Percentiles rank a stretch among this genome's conserved stretches.
phyloP scores from a whole-genome alignment of 2,888 invertebrate genomes.

The Drosophila imparisetae region DNA sequence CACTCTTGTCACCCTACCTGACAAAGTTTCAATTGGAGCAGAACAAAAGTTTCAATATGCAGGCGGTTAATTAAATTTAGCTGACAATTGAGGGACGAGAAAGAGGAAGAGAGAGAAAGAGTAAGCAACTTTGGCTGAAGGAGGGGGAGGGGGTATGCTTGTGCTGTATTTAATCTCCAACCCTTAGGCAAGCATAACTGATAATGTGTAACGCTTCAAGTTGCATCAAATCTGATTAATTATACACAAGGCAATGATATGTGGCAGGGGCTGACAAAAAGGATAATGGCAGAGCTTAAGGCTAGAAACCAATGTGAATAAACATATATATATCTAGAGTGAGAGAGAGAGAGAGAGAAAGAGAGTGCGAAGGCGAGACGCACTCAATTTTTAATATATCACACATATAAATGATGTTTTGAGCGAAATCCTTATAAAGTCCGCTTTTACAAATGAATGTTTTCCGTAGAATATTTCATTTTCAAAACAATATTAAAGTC shows the following conservation, averaged over 20 bases:
- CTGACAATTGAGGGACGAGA: slow-evolving; percentile 6
- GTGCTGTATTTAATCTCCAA: not conserved
- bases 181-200: slow-evolving; percentile 15
- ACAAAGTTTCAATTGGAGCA: slow-evolving; percentile 23
- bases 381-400: not conserved
- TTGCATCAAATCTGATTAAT: slow-evolving; percentile 66
- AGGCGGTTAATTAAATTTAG: slow-evolving; percentile 53
- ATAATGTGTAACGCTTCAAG: slow-evolving; percentile 36
- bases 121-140: not conserved
- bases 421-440: not conserved
- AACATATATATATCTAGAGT: too few relatives aligned
- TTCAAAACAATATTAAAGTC: slow-evolving; percentile 17
- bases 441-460: not conserved
- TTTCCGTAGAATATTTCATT: slow-evolving; percentile 5
- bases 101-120: not conserved
- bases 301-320: not conserved
- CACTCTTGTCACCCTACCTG: slow-evolving; percentile 14
- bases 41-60: slow-evolving; percentile 35
- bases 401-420: not conserved
- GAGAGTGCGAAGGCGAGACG: not conserved
- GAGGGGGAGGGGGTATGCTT: too few relatives aligned
- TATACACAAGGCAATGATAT: slow-evolving; percentile 57
- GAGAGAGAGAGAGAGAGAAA: not conserved
- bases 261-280: not conserved
- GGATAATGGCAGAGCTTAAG: not conserved